These are phyloP conservation scores for Drosophila putrida DNA, from an alignment of 2,888 invertebrate genomes.

Conservation along the genomic window DNA sequence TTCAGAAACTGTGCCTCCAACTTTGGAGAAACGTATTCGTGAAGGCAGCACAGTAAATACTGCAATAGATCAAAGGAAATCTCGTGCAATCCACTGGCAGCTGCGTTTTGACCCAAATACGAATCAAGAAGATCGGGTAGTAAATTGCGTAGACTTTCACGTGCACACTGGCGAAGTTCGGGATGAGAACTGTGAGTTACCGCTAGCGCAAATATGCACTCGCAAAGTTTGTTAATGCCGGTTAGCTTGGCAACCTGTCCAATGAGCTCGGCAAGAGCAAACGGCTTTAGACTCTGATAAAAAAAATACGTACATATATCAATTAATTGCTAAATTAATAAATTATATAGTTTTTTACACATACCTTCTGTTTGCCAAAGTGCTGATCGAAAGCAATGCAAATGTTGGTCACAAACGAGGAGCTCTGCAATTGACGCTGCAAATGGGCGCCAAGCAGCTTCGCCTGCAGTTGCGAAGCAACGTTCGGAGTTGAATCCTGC, in stretches of 20 bases:
- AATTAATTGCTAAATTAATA: too few species aligned
- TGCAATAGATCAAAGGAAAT: conserved; percentile 95
- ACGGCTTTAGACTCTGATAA: conserved; percentile 91
- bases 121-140: conserved; percentile 94
- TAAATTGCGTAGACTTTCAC: conserved; percentile 92
- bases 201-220: conserved; percentile 95
- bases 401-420: conserved; percentile 94
- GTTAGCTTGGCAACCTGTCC: conserved; percentile 94
- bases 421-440: conserved; percentile 92
- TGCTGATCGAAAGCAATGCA: conserved; percentile 95
- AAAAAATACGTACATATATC: too few species aligned
- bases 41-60: conserved; percentile 88
- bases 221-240: conserved; percentile 94
- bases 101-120: conserved; percentile 91
- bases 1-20: conserved; percentile 88
- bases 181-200: conserved; percentile 92
- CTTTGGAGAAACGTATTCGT: conserved; percentile 86
- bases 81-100: conserved; percentile 91
- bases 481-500: conserved; percentile 88
- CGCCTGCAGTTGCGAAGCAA: conserved; percentile 87
- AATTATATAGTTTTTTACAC: too few species aligned
- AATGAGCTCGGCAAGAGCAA: conserved; percentile 92
- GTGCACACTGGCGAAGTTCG: conserved; percentile 91
- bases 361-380: conserved; percentile 90
- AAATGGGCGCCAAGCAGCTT: conserved; percentile 93